These are phyloP conservation scores for Steinernema khuongi DNA, from an alignment of 1,140 invertebrate species.

Conservation along the genomic window DNA sequence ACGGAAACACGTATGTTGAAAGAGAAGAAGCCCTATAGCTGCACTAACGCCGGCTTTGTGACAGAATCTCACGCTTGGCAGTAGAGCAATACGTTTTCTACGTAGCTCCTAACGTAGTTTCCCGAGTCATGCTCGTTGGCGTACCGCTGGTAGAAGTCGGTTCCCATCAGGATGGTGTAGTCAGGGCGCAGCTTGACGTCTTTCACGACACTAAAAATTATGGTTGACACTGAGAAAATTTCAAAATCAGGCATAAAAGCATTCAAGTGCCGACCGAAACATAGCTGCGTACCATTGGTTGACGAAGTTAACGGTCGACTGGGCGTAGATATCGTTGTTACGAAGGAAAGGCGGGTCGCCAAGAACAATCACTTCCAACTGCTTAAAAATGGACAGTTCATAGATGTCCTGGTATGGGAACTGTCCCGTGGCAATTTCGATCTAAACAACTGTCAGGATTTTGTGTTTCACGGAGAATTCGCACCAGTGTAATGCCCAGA, in stretches of 20 bases:
- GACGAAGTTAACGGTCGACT: slow-evolving; percentile 37
- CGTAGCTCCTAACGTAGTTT: slow-evolving; percentile 18
- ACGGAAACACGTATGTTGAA: too few relatives aligned
- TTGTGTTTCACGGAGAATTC: not conserved
- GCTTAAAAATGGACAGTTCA: slow-evolving; percentile 45
- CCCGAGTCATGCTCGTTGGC: not conserved
- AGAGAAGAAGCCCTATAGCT: too few relatives aligned
- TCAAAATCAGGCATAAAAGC: not conserved
- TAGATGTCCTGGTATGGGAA: slow-evolving; percentile 49
- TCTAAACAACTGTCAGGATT: slow-evolving; percentile 28
- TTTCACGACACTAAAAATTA: slow-evolving; percentile 23
- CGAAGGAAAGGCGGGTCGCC: slow-evolving; percentile 48
- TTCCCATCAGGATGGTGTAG: slow-evolving; percentile 25
- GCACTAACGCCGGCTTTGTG: too few relatives aligned
- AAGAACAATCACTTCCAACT: slow-evolving; percentile 49
- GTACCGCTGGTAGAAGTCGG: slow-evolving; percentile 15
- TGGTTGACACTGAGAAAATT: not conserved
- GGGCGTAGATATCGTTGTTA: slow-evolving; percentile 35
- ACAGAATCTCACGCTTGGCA: too few relatives aligned
- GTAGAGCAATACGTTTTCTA: not conserved
- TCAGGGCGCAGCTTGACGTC: slow-evolving; percentile 21
- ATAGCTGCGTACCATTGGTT: slow-evolving; percentile 42
- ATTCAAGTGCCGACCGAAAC: not conserved
- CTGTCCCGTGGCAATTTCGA: slow-evolving; percentile 47
- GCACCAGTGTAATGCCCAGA: slow-evolving; percentile 87